Percentiles rank a stretch among this genome's conserved stretches.
phyloP scores from a whole-genome alignment of 2,888 invertebrate genomes.

The Hololepta plana region DNA sequence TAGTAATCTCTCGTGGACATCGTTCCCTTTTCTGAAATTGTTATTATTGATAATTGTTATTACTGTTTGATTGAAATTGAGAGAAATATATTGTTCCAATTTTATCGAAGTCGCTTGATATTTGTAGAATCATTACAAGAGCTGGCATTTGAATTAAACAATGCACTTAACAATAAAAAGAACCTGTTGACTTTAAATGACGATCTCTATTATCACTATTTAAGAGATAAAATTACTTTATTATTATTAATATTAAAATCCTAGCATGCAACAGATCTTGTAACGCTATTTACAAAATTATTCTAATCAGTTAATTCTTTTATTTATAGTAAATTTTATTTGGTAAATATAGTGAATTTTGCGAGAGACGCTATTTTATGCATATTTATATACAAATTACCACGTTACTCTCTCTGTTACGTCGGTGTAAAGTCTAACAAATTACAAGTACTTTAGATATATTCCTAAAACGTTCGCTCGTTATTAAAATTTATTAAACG shows the following conservation, averaged over 20 bases:
- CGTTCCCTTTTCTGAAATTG: not conserved
- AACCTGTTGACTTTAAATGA: not conserved
- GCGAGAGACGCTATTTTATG: slow-evolving; percentile 14
- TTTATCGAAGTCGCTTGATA: not conserved
- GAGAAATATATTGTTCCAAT: not conserved
- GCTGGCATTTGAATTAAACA: slow-evolving; percentile 1
- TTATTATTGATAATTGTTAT: not conserved
- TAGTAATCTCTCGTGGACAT: not conserved
- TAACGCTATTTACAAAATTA: slow-evolving; percentile 24
- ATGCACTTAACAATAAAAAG: not conserved
- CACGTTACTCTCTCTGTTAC: too few relatives aligned
- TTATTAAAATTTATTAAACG: too few relatives aligned
- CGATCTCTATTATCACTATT: not conserved
- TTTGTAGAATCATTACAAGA: not conserved
- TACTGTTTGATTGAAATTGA: not conserved
- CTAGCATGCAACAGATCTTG: slow-evolving; percentile 22
- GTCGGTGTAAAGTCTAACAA: too few relatives aligned
- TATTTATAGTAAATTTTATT: slow-evolving; percentile 5
- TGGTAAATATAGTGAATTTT: slow-evolving; percentile 15
- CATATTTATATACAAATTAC: slow-evolving; percentile 2
- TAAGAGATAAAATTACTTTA: slow-evolving; percentile 23
- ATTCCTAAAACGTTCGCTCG: too few relatives aligned
- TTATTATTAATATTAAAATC: too few relatives aligned
- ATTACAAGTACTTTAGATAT: too few relatives aligned
- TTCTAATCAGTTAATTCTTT: slow-evolving; percentile 6